phyloP scores from a whole-genome alignment of 2,113 vertebrate species.

The Origma solitaria region DNA sequence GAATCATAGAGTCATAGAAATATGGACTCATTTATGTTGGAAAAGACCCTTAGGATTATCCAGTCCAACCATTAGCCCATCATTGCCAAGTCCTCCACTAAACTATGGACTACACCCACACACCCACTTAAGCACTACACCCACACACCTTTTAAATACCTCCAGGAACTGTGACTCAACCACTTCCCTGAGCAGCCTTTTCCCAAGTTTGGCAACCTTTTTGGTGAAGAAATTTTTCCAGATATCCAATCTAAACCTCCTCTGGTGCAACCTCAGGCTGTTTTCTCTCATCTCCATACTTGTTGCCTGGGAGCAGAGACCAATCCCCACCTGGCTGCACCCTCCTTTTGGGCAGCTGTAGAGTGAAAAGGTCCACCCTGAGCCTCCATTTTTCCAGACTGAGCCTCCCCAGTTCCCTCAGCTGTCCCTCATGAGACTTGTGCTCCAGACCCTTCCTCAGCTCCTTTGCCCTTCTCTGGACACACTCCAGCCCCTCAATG shows the following conservation, averaged over 20 bases:
- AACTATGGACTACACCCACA: too few relatives aligned
- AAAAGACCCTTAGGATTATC: background rate
- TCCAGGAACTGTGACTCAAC: background rate
- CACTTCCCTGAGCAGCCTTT: background rate
- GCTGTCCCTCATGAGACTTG: background rate
- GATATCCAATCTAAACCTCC: background rate
- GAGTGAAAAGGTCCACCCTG: fast-evolving
- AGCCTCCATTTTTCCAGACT: background rate
- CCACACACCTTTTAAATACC: background rate
- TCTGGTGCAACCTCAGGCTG: background rate
- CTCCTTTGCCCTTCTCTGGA: background rate
- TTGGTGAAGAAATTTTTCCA: background rate
- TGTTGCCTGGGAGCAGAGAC: background rate
- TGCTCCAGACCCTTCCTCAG: background rate
- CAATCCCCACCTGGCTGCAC: fast-evolving
- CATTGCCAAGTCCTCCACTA: background rate
- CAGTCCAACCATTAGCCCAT: background rate
- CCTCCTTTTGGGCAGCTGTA: background rate
- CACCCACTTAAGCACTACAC: background rate
- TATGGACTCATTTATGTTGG: background rate
- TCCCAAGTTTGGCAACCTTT: background rate
- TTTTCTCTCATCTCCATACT: background rate
- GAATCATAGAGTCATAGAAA: background rate
- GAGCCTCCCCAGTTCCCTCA: background rate
- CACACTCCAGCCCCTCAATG: background rate